Evolutionary conservation across 2,113 vertebrate genomes (phyloP), one percentile per base, ranked within the genome.

Genomic region (Strix aluco): DNA sequence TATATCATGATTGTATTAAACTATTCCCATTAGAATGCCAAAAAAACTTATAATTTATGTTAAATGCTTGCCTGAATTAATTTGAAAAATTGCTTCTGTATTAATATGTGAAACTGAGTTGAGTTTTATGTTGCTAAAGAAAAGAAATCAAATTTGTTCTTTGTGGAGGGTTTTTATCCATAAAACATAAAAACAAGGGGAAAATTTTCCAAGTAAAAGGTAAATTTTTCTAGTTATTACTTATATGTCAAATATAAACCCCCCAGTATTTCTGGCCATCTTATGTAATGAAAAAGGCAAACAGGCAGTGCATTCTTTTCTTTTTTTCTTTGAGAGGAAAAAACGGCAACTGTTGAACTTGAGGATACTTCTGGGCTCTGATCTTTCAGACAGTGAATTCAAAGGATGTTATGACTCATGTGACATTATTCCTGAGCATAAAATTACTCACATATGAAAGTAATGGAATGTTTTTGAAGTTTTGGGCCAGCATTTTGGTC

Each of bases 391-490:
- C 88, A 81, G 80, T 79, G 86, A 97, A 96, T 91, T 97, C 96
- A 96, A 91, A 95, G 89, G 94, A 75, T 94, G 66, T 88, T 91
- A 92, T 97, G 94, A 97, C 96, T 97, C 97, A 97, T 97, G 81
- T 92, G 89, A 91, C 92, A 97, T 95, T 97, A 96, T 96, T 95
- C 83, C 70, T 69, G 84, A 89, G 81, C 91, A 89, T 87, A 96
- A 92, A 97, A 96, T 96, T 94, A 96, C 91, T 97, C 94, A 80
- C 86, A 95, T 97, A 94, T 95, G 91, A 96, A 97, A 97, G 92
- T 87, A 91, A 87, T 95, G 94, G 95, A 94, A 97, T 91, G 86
- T 91, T 73, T 97, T 97, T 97, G 97, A 97, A 95, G 91, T 95
- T 82, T 88, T 82, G 81, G 91, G 91, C 86, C 84, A 97, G 87